phyloP scores from a whole-genome alignment of 1,140 invertebrate species.

The Metaphire vulgaris region DNA sequence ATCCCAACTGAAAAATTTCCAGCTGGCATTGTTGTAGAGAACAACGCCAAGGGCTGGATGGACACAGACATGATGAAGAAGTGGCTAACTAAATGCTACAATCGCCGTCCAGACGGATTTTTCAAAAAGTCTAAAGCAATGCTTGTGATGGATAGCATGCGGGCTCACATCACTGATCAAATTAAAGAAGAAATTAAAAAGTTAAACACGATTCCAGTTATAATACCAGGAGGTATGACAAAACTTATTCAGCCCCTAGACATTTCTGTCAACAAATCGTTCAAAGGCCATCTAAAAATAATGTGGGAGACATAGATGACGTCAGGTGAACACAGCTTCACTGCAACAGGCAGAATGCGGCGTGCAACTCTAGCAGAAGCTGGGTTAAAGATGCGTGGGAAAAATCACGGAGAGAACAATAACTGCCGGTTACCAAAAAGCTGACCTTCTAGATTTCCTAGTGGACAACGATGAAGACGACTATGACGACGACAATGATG shows the following conservation, averaged over 20 bases:
- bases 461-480: too few relatives aligned
- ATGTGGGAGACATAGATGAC: background rate
- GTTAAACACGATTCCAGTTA: background rate
- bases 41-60: slow-evolving; percentile 20
- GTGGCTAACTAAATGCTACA: slow-evolving; percentile 10
- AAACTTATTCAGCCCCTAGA: background rate
- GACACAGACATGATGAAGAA: slow-evolving; percentile 1
- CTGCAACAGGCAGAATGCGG: background rate
- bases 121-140: background rate
- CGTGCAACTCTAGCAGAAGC: background rate
- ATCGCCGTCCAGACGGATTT: background rate
- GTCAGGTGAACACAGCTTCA: background rate
- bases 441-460: too few relatives aligned
- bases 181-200: slow-evolving; percentile 3
- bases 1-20: slow-evolving; percentile 24
- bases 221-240: background rate
- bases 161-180: background rate
- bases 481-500: too few relatives aligned
- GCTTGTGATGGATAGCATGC: slow-evolving; percentile 1
- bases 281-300: background rate
- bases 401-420: too few relatives aligned
- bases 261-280: background rate
- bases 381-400: background rate
- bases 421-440: too few relatives aligned
- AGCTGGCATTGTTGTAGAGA: background rate